A percentile compares a stretch with the other conserved stretches of the same genome.
These are phyloP conservation scores for Hesperophylax magnus DNA, from an alignment of 1,140 invertebrate genomes.

Conservation along the genomic window DNA sequence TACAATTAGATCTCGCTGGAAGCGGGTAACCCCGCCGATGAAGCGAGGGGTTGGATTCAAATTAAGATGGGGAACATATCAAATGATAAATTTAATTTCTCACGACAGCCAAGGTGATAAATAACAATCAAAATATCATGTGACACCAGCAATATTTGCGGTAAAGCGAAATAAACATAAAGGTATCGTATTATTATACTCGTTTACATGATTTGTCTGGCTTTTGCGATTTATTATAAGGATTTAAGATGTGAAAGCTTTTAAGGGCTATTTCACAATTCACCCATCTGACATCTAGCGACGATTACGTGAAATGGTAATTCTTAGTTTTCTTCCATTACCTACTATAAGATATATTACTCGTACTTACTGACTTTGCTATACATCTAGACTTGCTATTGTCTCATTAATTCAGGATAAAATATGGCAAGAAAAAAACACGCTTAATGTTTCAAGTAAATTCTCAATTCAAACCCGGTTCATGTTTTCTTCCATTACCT, in stretches of 20 bases:
- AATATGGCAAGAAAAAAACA: too few species aligned
- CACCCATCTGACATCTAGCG: too few species aligned
- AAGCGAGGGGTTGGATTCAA: not conserved
- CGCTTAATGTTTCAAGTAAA: too few species aligned
- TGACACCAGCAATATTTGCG: not conserved
- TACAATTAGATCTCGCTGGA: not conserved
- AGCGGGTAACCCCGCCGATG: not conserved
- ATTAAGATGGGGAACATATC: constrained; percentile 44
- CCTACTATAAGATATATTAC: too few species aligned
- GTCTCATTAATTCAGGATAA: too few species aligned
- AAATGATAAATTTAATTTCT: constrained; percentile 47
- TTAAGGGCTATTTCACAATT: not conserved
- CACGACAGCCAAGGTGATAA: constrained; percentile 38
- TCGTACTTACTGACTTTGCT: too few species aligned
- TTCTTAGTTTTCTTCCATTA: too few species aligned
- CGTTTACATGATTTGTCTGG: not conserved
- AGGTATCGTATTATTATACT: not conserved
- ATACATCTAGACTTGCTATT: too few species aligned
- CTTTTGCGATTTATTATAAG: not conserved
- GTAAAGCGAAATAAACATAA: constrained; percentile 8
- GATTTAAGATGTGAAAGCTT: not conserved
- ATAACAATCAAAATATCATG: constrained; percentile 39
- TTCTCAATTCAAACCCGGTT: too few species aligned
- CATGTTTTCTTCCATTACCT: too few species aligned
- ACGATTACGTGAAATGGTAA: too few species aligned